These are phyloP conservation scores for Spizella passerina DNA, from an alignment of 2,797 vertebrate species.

Conservation along the genomic window DNA sequence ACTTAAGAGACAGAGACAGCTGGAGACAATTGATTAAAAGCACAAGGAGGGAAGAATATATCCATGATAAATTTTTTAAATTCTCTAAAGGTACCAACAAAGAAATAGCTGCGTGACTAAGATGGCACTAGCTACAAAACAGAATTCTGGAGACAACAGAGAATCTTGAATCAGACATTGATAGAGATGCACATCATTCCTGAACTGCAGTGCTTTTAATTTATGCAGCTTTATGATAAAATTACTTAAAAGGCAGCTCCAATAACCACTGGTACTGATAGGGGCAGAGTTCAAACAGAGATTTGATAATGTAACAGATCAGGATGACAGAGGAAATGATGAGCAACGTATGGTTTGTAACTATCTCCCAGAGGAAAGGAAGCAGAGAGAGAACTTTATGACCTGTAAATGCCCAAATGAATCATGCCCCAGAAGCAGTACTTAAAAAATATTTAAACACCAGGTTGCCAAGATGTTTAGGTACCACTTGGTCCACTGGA, in stretches of 20 bases:
- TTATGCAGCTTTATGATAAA: background rate
- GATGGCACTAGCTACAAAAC: background rate
- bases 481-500: background rate
- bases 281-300: background rate
- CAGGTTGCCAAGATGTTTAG: background rate
- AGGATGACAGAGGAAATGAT: background rate
- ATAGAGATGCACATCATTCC: background rate
- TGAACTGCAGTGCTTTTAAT: background rate
- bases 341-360: background rate
- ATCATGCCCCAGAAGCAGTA: background rate
- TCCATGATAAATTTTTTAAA: background rate
- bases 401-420: background rate
- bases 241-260: background rate
- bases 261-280: background rate
- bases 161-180: background rate
- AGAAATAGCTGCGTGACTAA: background rate
- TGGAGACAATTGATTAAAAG: background rate
- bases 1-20: background rate
- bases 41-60: background rate
- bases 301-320: background rate
- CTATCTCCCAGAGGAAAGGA: background rate
- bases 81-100: background rate
- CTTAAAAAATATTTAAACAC: background rate
- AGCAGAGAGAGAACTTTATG: background rate
- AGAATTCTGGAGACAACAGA: background rate